A percentile compares a stretch with the other conserved stretches of the same genome.
Evolutionary conservation across 2,113 vertebrate genomes (phyloP).

Genomic region (Triplophysa tibetana): DNA sequence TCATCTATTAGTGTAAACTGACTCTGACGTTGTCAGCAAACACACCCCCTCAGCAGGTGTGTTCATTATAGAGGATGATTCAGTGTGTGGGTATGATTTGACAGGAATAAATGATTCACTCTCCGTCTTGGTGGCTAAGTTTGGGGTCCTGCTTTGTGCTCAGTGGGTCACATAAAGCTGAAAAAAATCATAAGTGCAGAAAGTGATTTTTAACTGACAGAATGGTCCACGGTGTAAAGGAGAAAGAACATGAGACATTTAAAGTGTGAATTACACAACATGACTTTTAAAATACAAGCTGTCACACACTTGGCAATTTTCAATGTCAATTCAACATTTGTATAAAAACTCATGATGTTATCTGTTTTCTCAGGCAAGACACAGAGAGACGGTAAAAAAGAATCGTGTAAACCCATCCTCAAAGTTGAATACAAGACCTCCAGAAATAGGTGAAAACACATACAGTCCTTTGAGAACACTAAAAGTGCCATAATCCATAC

Average conservation of each 20-base stretch:
- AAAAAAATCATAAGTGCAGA: neutral
- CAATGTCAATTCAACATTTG: too few species aligned
- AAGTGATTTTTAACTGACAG: neutral
- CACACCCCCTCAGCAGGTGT: slow-evolving; percentile 32
- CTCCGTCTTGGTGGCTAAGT: neutral
- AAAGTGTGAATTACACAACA: too few species aligned
- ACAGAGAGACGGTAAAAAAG: slow-evolving; percentile 92
- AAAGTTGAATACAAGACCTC: slow-evolving; percentile 98
- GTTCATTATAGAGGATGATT: slow-evolving; percentile 26
- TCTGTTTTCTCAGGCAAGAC: slow-evolving; percentile 80
- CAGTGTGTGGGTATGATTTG: slow-evolving; percentile 35
- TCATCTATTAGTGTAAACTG: slow-evolving; percentile 31
- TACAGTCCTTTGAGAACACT: neutral
- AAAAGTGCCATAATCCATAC: too few species aligned
- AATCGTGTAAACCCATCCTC: slow-evolving; percentile 96
- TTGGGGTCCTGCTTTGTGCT: slow-evolving; percentile 15
- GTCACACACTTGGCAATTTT: too few species aligned
- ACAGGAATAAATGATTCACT: slow-evolving; percentile 40
- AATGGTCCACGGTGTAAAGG: neutral
- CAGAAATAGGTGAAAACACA: slow-evolving; percentile 83
- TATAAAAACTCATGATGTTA: neutral
- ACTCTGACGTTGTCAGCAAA: slow-evolving; percentile 27
- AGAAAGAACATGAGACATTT: neutral
- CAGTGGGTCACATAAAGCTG: slow-evolving; percentile 21
- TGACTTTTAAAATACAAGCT: too few species aligned